Evolutionary conservation across 2,797 vertebrate species (phyloP), one percentile per base, ranked within the genome.

Genomic region (Danio jaintianensis): DNA sequence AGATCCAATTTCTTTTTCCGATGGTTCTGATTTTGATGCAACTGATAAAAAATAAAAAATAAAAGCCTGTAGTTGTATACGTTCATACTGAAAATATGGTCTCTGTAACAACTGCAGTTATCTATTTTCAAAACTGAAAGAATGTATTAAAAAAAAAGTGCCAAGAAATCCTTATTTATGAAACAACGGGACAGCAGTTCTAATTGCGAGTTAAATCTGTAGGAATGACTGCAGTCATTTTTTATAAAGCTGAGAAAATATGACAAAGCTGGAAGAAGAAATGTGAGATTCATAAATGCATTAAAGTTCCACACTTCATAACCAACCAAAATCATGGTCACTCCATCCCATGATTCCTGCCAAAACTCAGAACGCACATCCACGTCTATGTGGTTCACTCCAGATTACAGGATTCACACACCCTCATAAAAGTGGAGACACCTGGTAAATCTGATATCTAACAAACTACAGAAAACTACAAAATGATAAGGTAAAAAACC

Each of bases 141-240:
- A n/a, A 29, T n/a, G 7, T 48, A 22, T 15, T 1, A 13, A 69
- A 7, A 29, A 36, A 52, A 20, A 5, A 56, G 40, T 12, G 53
- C 63, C 29, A 47, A 48, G 22, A 78, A 68, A 48, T 11, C 62
- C 43, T 40, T 20, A 68, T 50, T 18, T 47, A 8, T 47, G 55
- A n/a, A 68, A 48, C 16, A 59, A 75, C 42, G 7, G 43, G 6
- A 61, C 4, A 58, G 16, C 36, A 40, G 40, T n/a, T 78, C 42
- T 20, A 48, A 62, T 45, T 61, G 48, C 47, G 45, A 16, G 6
- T n/a, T 48, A 20, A 43, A 62, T 69, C 76, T 42, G 52, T 43
- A 56, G 83, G 74, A 84, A 81, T 84, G 83, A 82, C 53, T 81
- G 64, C 73, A 82, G 79, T 70, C 40, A 16, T 50, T 78, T 2